A percentile compares a stretch with the other conserved stretches of the same genome.
Conservation (phyloP, 2,797 vertebrate genomes). For the Galagoides demidoff region DNA sequence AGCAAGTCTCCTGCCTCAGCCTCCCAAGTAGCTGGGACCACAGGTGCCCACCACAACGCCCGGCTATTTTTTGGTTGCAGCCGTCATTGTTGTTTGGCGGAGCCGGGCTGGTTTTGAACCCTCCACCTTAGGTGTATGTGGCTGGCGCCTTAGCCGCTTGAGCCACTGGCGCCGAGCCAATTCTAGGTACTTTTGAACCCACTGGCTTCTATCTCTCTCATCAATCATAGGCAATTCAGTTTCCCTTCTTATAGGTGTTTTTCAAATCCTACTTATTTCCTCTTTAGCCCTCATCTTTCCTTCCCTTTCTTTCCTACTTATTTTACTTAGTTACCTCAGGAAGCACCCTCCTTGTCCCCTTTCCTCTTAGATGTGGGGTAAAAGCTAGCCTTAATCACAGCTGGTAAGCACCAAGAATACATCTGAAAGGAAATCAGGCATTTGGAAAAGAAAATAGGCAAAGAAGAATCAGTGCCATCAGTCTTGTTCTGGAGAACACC, state of each 20-base stretch:
- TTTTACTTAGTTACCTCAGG: conserved; percentile 23
- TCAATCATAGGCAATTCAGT: neutral
- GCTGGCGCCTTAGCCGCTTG: too few species aligned
- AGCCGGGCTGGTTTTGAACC: too few species aligned
- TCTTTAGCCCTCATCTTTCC: neutral
- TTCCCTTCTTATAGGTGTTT: neutral
- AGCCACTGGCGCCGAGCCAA: too few species aligned
- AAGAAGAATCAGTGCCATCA: neutral
- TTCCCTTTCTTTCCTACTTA: neutral
- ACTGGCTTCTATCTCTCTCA: neutral
- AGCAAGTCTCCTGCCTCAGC: too few species aligned
- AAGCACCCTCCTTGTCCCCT: neutral
- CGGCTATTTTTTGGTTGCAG: too few species aligned
- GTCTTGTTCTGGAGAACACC: neutral
- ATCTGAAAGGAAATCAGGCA: neutral
- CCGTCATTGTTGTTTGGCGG: too few species aligned
- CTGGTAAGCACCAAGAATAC: neutral
- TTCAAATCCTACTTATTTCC: neutral
- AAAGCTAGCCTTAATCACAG: neutral
- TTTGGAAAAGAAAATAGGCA: neutral
- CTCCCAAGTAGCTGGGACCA: too few species aligned
- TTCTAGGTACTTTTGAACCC: neutral
- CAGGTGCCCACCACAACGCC: too few species aligned
- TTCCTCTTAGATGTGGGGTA: conserved; percentile 10
- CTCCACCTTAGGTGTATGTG: too few species aligned